Percentiles rank a stretch among this genome's conserved stretches.
phyloP scores from a whole-genome alignment of 2,797 vertebrate genomes.

The Cynodonichthys magdalenae region DNA sequence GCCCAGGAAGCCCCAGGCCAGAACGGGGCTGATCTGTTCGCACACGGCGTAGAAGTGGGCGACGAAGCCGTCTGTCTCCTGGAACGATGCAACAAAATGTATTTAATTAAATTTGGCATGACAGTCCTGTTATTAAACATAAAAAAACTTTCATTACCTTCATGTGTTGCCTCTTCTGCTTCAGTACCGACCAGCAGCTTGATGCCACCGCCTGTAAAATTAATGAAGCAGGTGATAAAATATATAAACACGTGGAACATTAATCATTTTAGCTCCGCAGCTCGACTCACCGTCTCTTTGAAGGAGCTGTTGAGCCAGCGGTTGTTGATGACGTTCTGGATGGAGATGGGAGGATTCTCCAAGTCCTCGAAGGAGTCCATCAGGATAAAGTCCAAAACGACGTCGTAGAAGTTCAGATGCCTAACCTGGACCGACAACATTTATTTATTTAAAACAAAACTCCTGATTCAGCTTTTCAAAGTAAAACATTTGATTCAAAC shows the following conservation, averaged over 20 bases:
- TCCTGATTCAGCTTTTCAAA: neutral
- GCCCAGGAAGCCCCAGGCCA: conserved; percentile 97
- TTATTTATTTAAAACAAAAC: neutral
- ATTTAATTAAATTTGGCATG: no score
- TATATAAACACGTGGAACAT: no score
- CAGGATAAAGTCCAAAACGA: conserved; percentile 96
- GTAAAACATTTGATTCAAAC: neutral
- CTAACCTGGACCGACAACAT: conserved; percentile 82
- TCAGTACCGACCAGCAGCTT: conserved; percentile 96
- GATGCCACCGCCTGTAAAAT: conserved; percentile 90
- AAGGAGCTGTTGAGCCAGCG: conserved; percentile 97
- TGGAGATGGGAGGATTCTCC: conserved; percentile 95
- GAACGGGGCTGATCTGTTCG: conserved; percentile 93
- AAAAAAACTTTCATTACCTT: conserved; percentile 78
- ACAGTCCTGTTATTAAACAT: neutral
- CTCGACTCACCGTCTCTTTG: conserved; percentile 91
- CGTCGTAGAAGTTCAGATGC: conserved; percentile 96
- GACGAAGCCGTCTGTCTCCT: conserved; percentile 94
- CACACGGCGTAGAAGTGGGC: conserved; percentile 95
- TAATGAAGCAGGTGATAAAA: neutral
- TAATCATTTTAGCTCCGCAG: no score
- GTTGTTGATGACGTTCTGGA: conserved; percentile 96
- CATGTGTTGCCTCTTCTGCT: conserved; percentile 94
- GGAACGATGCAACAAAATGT: neutral
- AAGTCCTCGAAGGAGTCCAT: conserved; percentile 99